These are phyloP conservation scores for Anthophora plumipes DNA, from an alignment of 2,888 invertebrate species.

Conservation along the genomic window DNA sequence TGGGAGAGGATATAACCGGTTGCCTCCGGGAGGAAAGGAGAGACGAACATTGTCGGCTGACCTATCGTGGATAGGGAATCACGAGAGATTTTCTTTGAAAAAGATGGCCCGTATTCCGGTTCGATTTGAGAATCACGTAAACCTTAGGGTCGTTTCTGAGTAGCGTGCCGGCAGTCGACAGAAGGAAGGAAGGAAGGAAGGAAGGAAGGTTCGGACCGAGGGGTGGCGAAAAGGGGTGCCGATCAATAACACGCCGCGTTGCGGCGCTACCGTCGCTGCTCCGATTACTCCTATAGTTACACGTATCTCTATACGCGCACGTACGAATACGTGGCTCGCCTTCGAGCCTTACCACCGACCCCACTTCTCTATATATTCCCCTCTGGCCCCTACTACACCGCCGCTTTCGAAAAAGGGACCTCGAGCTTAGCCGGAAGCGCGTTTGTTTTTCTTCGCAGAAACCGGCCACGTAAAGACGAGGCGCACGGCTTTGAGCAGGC, in stretches of 20 bases:
- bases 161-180: constrained; percentile 68
- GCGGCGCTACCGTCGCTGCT: constrained; percentile 79
- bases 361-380: too few species aligned
- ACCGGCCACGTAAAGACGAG: background rate
- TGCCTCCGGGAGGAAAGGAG: background rate
- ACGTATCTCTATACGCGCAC: constrained; percentile 49
- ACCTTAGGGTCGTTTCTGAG: constrained; percentile 76
- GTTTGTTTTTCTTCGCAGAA: background rate
- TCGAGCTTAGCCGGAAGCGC: background rate
- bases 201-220: constrained; percentile 59
- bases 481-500: background rate
- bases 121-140: constrained; percentile 61
- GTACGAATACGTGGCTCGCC: constrained; percentile 23
- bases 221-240: constrained; percentile 74
- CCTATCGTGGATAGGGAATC: constrained; percentile 16
- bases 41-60: too few species aligned
- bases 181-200: constrained; percentile 63
- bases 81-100: constrained; percentile 15
- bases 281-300: constrained; percentile 68
- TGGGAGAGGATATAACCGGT: background rate
- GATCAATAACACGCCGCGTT: constrained; percentile 84
- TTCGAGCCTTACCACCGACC: background rate
- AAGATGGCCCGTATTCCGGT: background rate
- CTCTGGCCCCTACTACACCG: too few species aligned
- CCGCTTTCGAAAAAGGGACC: background rate